Evolutionary conservation across 1,140 invertebrate genomes (phyloP).

Genomic region (Solenopsis fugax): DNA sequence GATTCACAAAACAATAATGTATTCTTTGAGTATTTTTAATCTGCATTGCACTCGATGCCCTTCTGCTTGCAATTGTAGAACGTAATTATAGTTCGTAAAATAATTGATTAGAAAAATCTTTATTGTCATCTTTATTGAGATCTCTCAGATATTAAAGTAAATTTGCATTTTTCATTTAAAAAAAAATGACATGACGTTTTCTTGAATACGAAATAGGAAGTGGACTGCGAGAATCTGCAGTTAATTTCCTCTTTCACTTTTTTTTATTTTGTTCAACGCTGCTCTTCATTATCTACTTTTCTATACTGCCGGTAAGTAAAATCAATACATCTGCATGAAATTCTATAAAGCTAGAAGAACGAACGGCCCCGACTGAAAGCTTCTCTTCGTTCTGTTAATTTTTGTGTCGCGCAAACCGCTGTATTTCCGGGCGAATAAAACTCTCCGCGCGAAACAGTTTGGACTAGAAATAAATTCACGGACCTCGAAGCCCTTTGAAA

Average conservation of each 20-base stretch:
- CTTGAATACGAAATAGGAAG: constrained; percentile 10
- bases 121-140: neutral
- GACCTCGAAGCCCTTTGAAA: neutral
- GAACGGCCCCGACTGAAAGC: constrained; percentile 6
- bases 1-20: neutral
- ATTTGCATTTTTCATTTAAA: neutral
- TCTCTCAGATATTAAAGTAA: neutral
- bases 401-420: constrained; percentile 32
- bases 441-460: neutral
- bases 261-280: constrained; percentile 32
- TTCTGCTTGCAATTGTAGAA: neutral
- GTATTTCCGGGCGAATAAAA: constrained; percentile 10
- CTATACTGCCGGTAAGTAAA: constrained; percentile 39
- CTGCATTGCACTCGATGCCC: neutral
- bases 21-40: neutral
- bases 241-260: constrained; percentile 47
- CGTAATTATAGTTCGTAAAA: neutral
- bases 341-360: constrained; percentile 5
- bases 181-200: constrained; percentile 8
- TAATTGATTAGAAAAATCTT: neutral
- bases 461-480: constrained; percentile 26
- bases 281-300: constrained; percentile 57
- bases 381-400: constrained; percentile 59
- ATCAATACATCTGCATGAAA: constrained; percentile 54
- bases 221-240: neutral